Conservation (phyloP, 2,888 invertebrate species). For the Protodeltote pygarga region DNA sequence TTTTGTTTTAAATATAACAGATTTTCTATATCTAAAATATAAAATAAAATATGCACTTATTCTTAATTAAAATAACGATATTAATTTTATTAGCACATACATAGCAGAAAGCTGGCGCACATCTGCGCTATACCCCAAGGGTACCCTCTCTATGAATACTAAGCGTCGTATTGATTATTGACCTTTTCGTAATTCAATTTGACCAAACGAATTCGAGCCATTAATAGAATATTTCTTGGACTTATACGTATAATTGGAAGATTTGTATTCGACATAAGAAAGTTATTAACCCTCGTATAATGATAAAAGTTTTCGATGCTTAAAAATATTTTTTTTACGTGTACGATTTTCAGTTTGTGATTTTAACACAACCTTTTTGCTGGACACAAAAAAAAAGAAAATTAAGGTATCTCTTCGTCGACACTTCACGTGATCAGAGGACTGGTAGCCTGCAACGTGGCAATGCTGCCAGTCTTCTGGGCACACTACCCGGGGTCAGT, state of each 20-base stretch:
- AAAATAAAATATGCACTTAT: too few species aligned
- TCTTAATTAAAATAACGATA: constrained; percentile 5
- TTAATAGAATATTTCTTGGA: constrained; percentile 35
- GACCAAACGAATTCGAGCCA: constrained; percentile 24
- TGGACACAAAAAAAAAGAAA: too few species aligned
- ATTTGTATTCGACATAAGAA: constrained; percentile 33
- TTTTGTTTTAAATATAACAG: too few species aligned
- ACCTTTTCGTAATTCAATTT: constrained; percentile 44
- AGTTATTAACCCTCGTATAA: constrained; percentile 34
- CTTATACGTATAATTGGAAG: constrained; percentile 24
- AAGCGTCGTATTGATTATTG: constrained; percentile 53
- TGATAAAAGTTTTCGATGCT: constrained; percentile 24
- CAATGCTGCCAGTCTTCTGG: too few species aligned
- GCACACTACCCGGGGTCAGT: too few species aligned
- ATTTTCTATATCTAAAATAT: too few species aligned
- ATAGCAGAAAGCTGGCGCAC: constrained; percentile 23
- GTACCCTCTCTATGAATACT: constrained; percentile 63
- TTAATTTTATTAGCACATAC: constrained; percentile 1
- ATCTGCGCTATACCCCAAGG: constrained; percentile 63
- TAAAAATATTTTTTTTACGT: too few species aligned
- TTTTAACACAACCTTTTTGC: too few species aligned
- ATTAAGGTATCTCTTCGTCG: too few species aligned
- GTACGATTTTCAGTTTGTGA: too few species aligned
- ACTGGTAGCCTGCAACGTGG: too few species aligned
- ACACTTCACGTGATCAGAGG: too few species aligned